These are phyloP conservation scores for Benthochromis sp. DNA, from an alignment of 2,113 vertebrate genomes.

Conservation along the genomic window DNA sequence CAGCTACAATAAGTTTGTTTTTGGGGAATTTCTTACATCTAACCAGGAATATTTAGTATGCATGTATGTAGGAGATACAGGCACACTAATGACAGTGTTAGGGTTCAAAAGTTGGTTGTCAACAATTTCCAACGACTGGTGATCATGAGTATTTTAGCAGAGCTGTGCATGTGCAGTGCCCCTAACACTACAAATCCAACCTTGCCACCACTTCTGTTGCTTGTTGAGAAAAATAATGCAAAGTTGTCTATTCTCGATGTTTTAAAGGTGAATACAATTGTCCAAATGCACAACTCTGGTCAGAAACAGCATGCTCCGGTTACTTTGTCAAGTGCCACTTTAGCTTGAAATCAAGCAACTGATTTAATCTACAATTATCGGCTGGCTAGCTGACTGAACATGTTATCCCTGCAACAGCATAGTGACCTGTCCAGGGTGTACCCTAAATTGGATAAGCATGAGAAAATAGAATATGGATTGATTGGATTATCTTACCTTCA, in stretches of 20 bases:
- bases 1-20: background rate
- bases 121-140: background rate
- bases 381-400: background rate
- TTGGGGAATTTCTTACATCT: background rate
- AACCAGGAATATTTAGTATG: background rate
- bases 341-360: background rate
- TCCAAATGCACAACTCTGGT: background rate
- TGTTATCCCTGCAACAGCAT: background rate
- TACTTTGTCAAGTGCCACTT: background rate
- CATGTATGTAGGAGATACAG: background rate
- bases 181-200: background rate
- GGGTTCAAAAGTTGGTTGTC: background rate
- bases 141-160: background rate
- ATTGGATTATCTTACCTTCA: background rate
- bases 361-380: background rate
- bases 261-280: background rate
- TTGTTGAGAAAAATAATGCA: background rate
- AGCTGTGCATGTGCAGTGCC: background rate
- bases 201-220: background rate
- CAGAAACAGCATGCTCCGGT: background rate
- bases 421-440: background rate
- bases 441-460: background rate
- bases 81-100: background rate
- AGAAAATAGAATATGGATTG: background rate
- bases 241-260: background rate